A percentile compares a stretch with the other conserved stretches of the same genome.
phyloP scores from a whole-genome alignment of 2,797 vertebrate species.

The Gymnoscopelus braueri region DNA sequence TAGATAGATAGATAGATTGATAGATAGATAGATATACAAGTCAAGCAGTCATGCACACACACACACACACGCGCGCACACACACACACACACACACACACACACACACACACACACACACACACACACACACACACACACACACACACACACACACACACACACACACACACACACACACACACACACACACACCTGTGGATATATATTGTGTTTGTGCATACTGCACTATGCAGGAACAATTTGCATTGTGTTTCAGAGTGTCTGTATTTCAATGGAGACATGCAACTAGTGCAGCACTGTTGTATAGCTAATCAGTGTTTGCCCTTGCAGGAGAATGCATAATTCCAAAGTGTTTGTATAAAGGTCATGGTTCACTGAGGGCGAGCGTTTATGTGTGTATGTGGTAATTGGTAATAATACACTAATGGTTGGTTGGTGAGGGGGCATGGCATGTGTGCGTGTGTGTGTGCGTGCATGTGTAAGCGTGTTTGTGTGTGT shows the following conservation, averaged over 20 bases:
- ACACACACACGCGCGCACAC: too few species aligned
- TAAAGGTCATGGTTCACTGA: conserved; percentile 61
- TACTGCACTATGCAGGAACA: not conserved
- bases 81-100: too few species aligned
- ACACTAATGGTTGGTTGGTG: conserved; percentile 43
- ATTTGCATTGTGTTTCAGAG: not conserved
- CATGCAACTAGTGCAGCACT: conserved; percentile 2
- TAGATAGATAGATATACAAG: too few species aligned
- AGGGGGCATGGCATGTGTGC: too few species aligned
- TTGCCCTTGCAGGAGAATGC: conserved; percentile 26
- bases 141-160: too few species aligned
- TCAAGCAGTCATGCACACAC: not conserved
- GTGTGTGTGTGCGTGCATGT: conserved; percentile 33
- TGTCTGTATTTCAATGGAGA: conserved; percentile 1
- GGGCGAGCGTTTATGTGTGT: conserved; percentile 5
- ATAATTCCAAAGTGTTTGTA: conserved; percentile 44
- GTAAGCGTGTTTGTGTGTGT: conserved; percentile 19
- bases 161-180: too few species aligned
- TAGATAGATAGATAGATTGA: too few species aligned
- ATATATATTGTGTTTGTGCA: not conserved
- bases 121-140: too few species aligned
- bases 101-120: too few species aligned
- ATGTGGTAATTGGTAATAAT: conserved; percentile 50
- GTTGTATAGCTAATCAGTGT: conserved; percentile 14
- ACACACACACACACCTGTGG: too few species aligned